These are phyloP conservation scores for Agraylea sexmaculata DNA, from an alignment of 1,140 invertebrate species.

Conservation along the genomic window DNA sequence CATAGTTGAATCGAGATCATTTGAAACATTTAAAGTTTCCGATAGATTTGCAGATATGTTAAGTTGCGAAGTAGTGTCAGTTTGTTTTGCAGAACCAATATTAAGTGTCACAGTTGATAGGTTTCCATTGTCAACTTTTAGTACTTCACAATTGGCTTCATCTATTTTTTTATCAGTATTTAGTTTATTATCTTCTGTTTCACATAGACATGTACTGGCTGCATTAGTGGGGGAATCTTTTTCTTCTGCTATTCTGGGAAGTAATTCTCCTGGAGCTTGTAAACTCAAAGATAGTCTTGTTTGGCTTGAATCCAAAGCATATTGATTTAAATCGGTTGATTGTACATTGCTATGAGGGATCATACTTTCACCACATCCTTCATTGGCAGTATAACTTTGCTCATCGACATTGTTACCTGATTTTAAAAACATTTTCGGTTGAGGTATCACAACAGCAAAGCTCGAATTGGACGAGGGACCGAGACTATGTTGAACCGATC, in stretches of 20 bases:
- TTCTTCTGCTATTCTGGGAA: slow-evolving; percentile 68
- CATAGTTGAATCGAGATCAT: slow-evolving; percentile 12
- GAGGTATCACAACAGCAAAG: slow-evolving; percentile 19
- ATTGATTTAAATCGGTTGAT: slow-evolving; percentile 15
- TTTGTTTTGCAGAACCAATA: neutral
- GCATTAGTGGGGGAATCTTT: slow-evolving; percentile 68
- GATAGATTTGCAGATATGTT: neutral
- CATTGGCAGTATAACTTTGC: slow-evolving; percentile 8
- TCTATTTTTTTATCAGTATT: slow-evolving; percentile 17
- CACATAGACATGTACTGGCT: slow-evolving; percentile 17
- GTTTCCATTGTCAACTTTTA: slow-evolving; percentile 10
- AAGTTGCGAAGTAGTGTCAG: neutral
- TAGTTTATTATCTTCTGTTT: slow-evolving; percentile 10
- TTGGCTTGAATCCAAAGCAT: slow-evolving; percentile 13
- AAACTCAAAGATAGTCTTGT: slow-evolving; percentile 29
- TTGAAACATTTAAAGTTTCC: slow-evolving; percentile 9
- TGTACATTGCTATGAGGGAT: slow-evolving; percentile 9
- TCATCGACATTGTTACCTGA: slow-evolving; percentile 6
- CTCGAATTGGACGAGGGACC: slow-evolving; percentile 20
- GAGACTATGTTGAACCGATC: slow-evolving; percentile 20
- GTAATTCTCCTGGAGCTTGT: slow-evolving; percentile 37
- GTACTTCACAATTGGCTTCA: slow-evolving; percentile 15
- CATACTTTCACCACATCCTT: slow-evolving; percentile 21
- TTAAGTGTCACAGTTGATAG: slow-evolving; percentile 4
- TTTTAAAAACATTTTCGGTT: slow-evolving; percentile 16